phyloP scores from a whole-genome alignment of 1,140 invertebrate genomes.

The Drosophila ogumai region DNA sequence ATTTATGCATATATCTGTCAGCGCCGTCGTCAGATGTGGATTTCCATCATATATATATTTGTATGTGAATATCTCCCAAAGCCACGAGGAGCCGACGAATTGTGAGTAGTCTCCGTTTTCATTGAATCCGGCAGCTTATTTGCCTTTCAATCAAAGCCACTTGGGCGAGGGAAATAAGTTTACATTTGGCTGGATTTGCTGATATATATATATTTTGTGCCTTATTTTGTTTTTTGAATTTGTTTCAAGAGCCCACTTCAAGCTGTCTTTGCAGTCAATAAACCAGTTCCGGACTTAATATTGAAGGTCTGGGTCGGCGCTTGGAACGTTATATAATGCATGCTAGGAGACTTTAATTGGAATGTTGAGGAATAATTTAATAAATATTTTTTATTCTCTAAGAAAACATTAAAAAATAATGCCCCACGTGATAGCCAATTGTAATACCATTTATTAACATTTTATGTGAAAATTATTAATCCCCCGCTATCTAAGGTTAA shows the following conservation, averaged over 20 bases:
- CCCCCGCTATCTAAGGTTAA: conserved; percentile 15
- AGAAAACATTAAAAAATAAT: neutral
- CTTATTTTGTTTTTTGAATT: conserved; percentile 5
- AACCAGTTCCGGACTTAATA: conserved; percentile 36
- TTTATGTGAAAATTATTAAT: conserved; percentile 10
- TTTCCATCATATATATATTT: conserved; percentile 41
- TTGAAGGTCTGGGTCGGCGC: conserved; percentile 36
- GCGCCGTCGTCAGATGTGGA: conserved; percentile 57
- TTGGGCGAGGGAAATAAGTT: conserved; percentile 50
- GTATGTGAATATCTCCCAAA: neutral
- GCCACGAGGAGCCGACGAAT: conserved; percentile 2
- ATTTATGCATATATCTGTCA: conserved; percentile 60
- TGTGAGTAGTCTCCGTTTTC: conserved; percentile 41
- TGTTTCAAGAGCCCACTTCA: conserved; percentile 38
- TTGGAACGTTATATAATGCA: conserved; percentile 14
- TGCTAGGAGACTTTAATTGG: neutral
- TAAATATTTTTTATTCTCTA: neutral
- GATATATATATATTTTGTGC: conserved; percentile 32
- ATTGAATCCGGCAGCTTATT: conserved; percentile 73
- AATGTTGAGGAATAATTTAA: neutral
- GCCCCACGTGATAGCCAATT: neutral
- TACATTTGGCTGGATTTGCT: conserved; percentile 44
- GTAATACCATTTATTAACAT: neutral
- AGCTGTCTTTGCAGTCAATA: conserved; percentile 36
- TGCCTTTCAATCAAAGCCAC: conserved; percentile 68